Evolutionary conservation across 2,888 invertebrate species (phyloP), one percentile per base, ranked within the genome.

Genomic region (Alloplasta piceator): DNA sequence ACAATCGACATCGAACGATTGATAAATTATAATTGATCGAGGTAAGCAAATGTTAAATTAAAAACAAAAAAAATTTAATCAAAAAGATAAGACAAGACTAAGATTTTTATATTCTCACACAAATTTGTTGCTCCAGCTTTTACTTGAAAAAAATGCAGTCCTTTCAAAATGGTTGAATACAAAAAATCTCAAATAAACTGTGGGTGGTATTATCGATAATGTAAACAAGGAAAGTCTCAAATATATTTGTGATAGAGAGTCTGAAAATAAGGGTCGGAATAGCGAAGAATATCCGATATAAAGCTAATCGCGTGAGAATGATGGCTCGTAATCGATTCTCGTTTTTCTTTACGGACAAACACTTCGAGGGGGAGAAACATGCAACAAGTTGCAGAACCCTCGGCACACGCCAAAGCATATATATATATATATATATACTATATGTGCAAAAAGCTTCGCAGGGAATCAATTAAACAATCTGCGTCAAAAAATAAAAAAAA

Each of bases 311-410:
- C 72, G 61, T 63, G 63, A 61, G 52, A 72, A 55, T 39, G 55
- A 41, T 6, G 26, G 4, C 14, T n/a, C 9, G 55, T n/a, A 41
- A 72, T 72, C 61, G 72, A 72, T 72, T 72, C 36, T 61, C 43
- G 12, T 52, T 41, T 43, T 38, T n/a, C 39, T n/a, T 39, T 26
- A 26, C 26, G 52, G 66, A 67, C 10, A 52, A 39, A 7, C 10
- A 14, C 63, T 41, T 50, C 39, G 41, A 72, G 63, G 55, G n/a
- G 48, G 72, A 26, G 26, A 26, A 26, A 26, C 26, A 26, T 36
- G 63, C 73, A 73, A 73, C 73, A 64, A 73, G 73, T 64, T 64
- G 73, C 56, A 12, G 50, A 43, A 43, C 6, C 5, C 6, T n/a
- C 43, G 56, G 14, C 56, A 16, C 56, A 48, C 43, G 73, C 55